Evolutionary conservation across 2,888 invertebrate species (phyloP), one percentile per base, ranked within the genome.

Genomic region (Augiades crinisus): DNA sequence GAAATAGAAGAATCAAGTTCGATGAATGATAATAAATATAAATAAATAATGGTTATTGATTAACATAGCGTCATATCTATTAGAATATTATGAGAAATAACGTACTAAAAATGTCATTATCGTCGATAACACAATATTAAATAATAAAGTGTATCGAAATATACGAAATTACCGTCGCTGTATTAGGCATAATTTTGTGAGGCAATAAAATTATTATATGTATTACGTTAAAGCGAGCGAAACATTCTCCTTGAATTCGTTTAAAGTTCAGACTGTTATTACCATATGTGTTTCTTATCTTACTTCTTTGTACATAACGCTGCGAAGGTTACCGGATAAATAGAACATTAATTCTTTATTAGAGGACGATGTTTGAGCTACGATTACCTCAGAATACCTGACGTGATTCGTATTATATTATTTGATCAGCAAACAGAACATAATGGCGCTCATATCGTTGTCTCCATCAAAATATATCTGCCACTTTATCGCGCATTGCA

Each of bases 401-500:
- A 31, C 37, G 21, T 30, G 37, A 51, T 37, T 31, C 30, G 36
- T 43, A 24, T 14, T 37, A 51, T 22, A 31, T 37, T 44, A 51
- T 37, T 43, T 19, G 27, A 43, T 31, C 37, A 21, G 13, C 50
- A 50, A 27, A 43, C 50, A 37, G 50, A 7, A n/a, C 21, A 10
- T 50, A 36, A 41, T 49, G 34, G 34, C 43, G 13, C n/a, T 43
- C 16, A 17, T 34, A 36, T 43, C 21, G 27, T 36, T 34, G 7
- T 14, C 19, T 40, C 38, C 14, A 36, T 43, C 43, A 19, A 13
- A 43, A 13, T 49, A 31, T 50, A 24, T 44, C 43, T 30, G 27
- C 33, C 44, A 51, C 17, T 27, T 51, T 51, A 51, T 44, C 51
- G 10, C 30, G 3, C 37, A 43, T 50, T 50, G 44, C 44, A 51